phyloP scores from a whole-genome alignment of 2,888 invertebrate species.

The Caenorhabditis sp. region DNA sequence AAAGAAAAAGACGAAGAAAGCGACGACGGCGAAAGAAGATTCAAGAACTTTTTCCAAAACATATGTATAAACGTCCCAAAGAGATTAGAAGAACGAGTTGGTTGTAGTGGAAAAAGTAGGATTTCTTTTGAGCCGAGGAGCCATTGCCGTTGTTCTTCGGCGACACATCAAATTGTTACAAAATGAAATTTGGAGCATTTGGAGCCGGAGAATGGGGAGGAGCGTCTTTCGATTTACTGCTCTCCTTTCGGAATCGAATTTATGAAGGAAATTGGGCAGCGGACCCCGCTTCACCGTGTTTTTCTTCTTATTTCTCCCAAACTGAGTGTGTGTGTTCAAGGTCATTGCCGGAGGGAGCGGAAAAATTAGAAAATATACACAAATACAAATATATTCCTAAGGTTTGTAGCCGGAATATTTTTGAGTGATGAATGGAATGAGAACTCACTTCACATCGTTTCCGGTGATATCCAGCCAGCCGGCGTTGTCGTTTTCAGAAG shows the following conservation, averaged over 20 bases:
- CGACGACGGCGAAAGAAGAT: neutral
- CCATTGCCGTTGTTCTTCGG: neutral
- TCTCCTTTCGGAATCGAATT: constrained; percentile 11
- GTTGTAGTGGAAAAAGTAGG: neutral
- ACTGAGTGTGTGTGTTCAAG: too few relatives aligned
- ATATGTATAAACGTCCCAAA: constrained; percentile 39
- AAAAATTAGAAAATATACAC: too few relatives aligned
- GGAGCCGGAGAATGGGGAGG: neutral
- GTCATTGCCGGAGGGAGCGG: too few relatives aligned
- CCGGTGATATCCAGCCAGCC: constrained; percentile 77
- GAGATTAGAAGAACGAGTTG: constrained; percentile 23
- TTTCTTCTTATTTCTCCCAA: neutral
- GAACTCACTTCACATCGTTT: constrained; percentile 74
- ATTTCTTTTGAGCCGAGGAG: neutral
- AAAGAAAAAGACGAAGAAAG: neutral
- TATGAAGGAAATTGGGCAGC: too few relatives aligned
- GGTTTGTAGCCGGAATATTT: too few relatives aligned
- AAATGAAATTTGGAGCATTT: constrained; percentile 37
- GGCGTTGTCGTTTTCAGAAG: constrained; percentile 65
- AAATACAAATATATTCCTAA: too few relatives aligned
- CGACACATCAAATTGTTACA: constrained; percentile 7
- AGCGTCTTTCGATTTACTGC: constrained; percentile 30
- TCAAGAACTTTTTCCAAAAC: constrained; percentile 4
- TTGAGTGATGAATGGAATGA: neutral
- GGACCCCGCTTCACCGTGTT: neutral